Conservation (phyloP, 53 echinoderm and acorn worm species). For the Hippasteria phrygiana region DNA sequence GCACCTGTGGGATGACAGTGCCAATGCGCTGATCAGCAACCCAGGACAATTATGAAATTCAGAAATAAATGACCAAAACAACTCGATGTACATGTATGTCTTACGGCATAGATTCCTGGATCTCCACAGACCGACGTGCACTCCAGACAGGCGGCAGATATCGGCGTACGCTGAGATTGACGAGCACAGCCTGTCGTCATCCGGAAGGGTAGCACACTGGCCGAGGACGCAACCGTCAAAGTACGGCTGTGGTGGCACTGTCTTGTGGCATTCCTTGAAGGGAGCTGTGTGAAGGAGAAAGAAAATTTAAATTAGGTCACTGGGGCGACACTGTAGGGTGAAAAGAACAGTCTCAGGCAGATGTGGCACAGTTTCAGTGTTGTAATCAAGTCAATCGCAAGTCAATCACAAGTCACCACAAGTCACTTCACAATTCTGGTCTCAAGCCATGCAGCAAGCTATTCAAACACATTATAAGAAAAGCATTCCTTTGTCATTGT, state of each 20-base stretch:
- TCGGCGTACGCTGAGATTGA: slow-evolving; percentile 16
- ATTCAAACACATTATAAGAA: too few relatives aligned
- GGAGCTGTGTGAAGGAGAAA: slow-evolving; percentile 11
- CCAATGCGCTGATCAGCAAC: too few relatives aligned
- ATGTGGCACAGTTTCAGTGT: too few relatives aligned
- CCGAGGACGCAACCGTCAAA: slow-evolving; percentile 23
- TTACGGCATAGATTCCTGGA: slow-evolving; percentile 48
- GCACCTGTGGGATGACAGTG: too few relatives aligned
- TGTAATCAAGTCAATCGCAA: too few relatives aligned
- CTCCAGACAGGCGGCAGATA: slow-evolving; percentile 5
- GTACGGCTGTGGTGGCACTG: background rate
- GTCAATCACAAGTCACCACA: too few relatives aligned
- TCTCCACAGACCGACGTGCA: background rate
- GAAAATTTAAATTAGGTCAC: background rate
- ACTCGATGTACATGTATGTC: background rate
- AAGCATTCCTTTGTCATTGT: too few relatives aligned
- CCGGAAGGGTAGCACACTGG: slow-evolving; percentile 37
- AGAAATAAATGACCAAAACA: background rate
- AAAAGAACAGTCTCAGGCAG: too few relatives aligned
- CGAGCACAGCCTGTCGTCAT: slow-evolving; percentile 17
- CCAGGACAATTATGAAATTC: background rate
- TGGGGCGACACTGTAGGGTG: background rate
- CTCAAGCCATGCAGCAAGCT: too few relatives aligned
- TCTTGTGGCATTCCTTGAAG: slow-evolving; percentile 46
- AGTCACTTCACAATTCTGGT: too few relatives aligned